These are phyloP conservation scores for Dicrostonyx torquatus DNA, from an alignment of 2,797 vertebrate species.

Conservation along the genomic window DNA sequence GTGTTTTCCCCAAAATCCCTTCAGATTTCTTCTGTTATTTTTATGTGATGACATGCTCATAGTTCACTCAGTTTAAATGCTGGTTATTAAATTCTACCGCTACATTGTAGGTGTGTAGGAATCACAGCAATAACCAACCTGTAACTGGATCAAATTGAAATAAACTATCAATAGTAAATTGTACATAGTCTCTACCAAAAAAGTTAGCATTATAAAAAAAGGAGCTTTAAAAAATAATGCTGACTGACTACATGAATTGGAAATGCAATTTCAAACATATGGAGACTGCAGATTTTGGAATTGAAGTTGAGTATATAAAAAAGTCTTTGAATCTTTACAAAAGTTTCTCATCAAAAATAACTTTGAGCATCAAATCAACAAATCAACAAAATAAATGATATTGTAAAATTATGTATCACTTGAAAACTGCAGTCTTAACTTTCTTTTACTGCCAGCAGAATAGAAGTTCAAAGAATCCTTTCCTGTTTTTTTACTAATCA, in stretches of 20 bases:
- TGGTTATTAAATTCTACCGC: conserved; percentile 35
- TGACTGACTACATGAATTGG: not conserved
- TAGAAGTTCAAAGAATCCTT: conserved; percentile 64
- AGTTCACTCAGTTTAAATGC: not conserved
- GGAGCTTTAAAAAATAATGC: conserved; percentile 49
- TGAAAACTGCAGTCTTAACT: conserved; percentile 54
- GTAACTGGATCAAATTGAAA: conserved; percentile 29
- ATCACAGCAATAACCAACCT: conserved; percentile 12
- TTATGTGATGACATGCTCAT: not conserved
- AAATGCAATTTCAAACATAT: conserved; percentile 59
- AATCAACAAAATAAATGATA: conserved; percentile 62
- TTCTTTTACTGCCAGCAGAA: conserved; percentile 66
- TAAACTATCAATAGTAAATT: conserved; percentile 4
- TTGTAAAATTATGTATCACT: conserved; percentile 63
- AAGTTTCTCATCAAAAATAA: conserved; percentile 60
- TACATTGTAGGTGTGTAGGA: not conserved
- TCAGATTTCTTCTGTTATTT: conserved; percentile 42
- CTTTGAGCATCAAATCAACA: conserved; percentile 50
- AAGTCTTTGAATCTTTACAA: conserved; percentile 63
- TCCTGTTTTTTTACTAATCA: conserved; percentile 30
- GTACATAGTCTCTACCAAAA: conserved; percentile 41
- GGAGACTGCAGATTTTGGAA: conserved; percentile 47
- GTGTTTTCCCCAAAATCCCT: not conserved
- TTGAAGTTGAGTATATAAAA: conserved; percentile 44
- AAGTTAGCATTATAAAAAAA: conserved; percentile 42